Conservation (phyloP, 2,797 vertebrate species). For the Octomys mimax region DNA sequence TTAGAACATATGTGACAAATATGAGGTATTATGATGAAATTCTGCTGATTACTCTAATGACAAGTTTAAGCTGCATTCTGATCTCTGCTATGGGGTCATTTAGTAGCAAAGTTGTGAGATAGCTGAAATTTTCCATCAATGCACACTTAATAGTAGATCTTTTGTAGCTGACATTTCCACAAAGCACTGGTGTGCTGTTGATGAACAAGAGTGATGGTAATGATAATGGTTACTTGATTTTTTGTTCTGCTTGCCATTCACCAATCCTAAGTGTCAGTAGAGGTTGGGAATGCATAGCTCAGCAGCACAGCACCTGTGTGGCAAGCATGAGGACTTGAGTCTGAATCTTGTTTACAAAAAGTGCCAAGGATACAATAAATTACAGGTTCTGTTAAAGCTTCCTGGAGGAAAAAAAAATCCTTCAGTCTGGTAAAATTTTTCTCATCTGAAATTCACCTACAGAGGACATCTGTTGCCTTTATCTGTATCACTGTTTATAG, state of each 20-base stretch:
- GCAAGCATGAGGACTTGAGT: too few species aligned
- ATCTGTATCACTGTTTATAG: background rate
- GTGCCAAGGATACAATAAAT: background rate
- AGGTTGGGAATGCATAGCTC: too few species aligned
- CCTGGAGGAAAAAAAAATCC: conserved; percentile 45
- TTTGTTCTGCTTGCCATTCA: conserved; percentile 76
- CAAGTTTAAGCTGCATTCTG: conserved; percentile 66
- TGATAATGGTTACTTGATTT: conserved; percentile 79
- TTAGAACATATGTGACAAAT: conserved; percentile 45
- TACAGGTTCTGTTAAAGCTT: conserved; percentile 70
- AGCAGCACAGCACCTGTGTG: too few species aligned
- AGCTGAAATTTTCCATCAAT: conserved; percentile 77
- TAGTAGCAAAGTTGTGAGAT: background rate
- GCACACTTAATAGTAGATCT: conserved; percentile 58
- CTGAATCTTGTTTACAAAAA: too few species aligned
- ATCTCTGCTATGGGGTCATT: conserved; percentile 75
- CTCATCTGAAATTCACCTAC: conserved; percentile 34
- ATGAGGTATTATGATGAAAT: conserved; percentile 57
- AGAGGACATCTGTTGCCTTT: background rate
- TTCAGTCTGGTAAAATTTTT: conserved; percentile 61
- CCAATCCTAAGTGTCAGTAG: background rate
- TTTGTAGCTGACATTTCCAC: conserved; percentile 43
- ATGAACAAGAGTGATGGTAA: conserved; percentile 78
- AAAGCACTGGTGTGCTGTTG: conserved; percentile 76
- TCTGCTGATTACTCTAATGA: conserved; percentile 76